phyloP scores from a whole-genome alignment of 1,140 invertebrate species.

The Drosophila leontia region DNA sequence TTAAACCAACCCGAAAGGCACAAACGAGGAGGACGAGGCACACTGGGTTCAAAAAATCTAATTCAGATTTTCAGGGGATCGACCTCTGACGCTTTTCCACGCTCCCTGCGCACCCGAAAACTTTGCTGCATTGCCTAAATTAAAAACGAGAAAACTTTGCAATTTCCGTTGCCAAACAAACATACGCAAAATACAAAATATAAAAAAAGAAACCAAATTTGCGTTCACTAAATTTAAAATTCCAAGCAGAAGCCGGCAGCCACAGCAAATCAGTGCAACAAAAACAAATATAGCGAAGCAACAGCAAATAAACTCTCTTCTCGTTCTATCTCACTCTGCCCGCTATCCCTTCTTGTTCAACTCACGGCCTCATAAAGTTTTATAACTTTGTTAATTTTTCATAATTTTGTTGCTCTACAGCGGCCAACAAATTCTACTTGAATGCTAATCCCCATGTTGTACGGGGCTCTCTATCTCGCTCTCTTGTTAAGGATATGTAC shows the following conservation, averaged over 20 bases:
- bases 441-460: conserved; percentile 76
- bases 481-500: conserved; percentile 8
- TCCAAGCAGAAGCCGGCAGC: conserved; percentile 41
- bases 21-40: neutral
- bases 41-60: conserved; percentile 11
- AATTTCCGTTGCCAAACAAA: conserved; percentile 62
- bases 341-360: neutral
- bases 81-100: conserved; percentile 1
- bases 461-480: conserved; percentile 34
- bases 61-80: conserved; percentile 24
- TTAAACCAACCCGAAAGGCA: conserved; percentile 13
- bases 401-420: conserved; percentile 75
- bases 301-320: conserved; percentile 39
- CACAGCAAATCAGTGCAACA: conserved; percentile 52
- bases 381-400: conserved; percentile 84
- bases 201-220: conserved; percentile 32
- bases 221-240: conserved; percentile 72
- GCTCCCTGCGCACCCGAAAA: conserved; percentile 22
- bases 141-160: conserved; percentile 70
- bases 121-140: conserved; percentile 53
- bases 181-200: conserved; percentile 12
- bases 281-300: conserved; percentile 24
- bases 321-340: neutral
- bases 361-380: conserved; percentile 65
- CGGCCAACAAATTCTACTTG: conserved; percentile 72